Conservation (phyloP, 1,140 invertebrate genomes). For the Bombus confusus region DNA sequence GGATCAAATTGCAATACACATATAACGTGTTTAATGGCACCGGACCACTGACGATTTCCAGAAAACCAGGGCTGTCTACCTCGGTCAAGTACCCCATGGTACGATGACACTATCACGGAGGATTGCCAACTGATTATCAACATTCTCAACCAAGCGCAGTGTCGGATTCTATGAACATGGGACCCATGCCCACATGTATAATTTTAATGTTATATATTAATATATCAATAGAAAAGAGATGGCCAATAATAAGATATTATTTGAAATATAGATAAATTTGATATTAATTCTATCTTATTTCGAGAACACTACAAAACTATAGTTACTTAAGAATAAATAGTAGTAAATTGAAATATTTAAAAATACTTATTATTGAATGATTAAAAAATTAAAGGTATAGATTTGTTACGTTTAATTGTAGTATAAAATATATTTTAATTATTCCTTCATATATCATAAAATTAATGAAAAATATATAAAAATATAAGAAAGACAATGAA, state of each 20-base stretch:
- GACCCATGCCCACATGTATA: neutral
- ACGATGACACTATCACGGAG: conserved; percentile 22
- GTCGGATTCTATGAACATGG: neutral
- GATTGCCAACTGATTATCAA: conserved; percentile 34
- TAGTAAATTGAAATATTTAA: neutral
- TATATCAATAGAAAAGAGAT: neutral
- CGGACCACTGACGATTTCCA: conserved; percentile 79
- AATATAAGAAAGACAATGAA: conserved; percentile 11
- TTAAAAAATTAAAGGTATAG: neutral
- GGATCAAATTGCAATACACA: conserved; percentile 80
- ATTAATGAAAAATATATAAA: neutral
- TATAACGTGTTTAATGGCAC: conserved; percentile 81
- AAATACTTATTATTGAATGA: neutral
- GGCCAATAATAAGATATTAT: neutral
- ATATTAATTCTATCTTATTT: neutral
- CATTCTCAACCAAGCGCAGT: conserved; percentile 14
- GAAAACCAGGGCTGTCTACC: conserved; percentile 76
- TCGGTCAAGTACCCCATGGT: conserved; percentile 40
- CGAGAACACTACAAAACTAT: neutral
- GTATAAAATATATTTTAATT: neutral
- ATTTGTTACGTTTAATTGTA: neutral
- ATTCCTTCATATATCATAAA: neutral
- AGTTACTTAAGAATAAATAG: neutral
- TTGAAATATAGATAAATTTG: neutral
- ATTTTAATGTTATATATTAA: neutral